phyloP scores from a whole-genome alignment of 2,888 invertebrate species.

The Drosophila kambysellisi region DNA sequence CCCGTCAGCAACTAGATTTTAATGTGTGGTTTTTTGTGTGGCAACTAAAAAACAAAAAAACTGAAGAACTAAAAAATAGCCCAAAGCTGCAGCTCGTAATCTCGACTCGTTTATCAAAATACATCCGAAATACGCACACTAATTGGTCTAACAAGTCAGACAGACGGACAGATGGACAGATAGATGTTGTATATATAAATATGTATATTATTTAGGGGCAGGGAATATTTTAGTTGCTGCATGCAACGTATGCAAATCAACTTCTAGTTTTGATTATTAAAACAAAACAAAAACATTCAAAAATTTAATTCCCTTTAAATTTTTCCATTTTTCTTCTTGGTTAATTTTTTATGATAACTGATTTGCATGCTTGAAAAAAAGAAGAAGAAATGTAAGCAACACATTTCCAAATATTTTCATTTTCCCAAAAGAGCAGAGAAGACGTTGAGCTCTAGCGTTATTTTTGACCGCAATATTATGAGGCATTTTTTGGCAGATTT shows the following conservation, averaged over 20 bases:
- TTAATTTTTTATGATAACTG: conserved; percentile 40
- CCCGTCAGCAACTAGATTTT: conserved; percentile 64
- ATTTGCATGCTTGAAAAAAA: conserved; percentile 23
- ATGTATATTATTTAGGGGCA: background rate
- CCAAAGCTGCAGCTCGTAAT: conserved; percentile 46
- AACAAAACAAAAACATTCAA: conserved; percentile 26
- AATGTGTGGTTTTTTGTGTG: conserved; percentile 23
- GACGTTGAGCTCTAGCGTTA: conserved; percentile 21
- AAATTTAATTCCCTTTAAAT: conserved; percentile 51
- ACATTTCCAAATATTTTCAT: background rate
- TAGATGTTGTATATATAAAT: background rate
- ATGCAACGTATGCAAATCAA: conserved; percentile 58
- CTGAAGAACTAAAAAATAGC: background rate
- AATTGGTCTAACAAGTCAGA: conserved; percentile 68
- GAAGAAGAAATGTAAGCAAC: conserved; percentile 8
- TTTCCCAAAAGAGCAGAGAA: background rate
- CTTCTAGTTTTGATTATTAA: conserved; percentile 46
- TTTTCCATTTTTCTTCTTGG: conserved; percentile 31
- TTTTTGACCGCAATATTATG: conserved; percentile 9
- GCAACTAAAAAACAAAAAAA: conserved; percentile 6
- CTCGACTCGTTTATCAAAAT: conserved; percentile 69
- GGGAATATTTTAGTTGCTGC: conserved; percentile 21
- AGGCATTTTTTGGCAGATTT: conserved; percentile 42
- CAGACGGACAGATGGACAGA: background rate
- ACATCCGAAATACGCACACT: conserved; percentile 65